phyloP scores from a whole-genome alignment of 1,140 invertebrate species.

The Chlorops oryzae region DNA sequence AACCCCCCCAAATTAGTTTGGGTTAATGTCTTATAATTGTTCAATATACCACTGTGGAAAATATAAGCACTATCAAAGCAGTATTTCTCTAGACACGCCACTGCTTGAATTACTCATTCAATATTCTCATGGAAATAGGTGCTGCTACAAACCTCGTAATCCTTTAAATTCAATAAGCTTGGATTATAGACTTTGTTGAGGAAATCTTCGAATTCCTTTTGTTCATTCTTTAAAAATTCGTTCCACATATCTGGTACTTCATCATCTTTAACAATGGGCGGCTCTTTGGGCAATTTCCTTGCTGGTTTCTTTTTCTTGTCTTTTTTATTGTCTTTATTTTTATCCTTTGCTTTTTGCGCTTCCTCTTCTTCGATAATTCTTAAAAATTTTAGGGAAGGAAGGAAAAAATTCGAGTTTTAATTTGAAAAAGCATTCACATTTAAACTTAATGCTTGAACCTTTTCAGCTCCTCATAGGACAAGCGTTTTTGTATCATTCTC shows the following conservation, averaged over 20 bases:
- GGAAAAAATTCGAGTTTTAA: too few relatives aligned
- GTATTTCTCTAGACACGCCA: too few relatives aligned
- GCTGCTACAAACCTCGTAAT: conserved; percentile 20
- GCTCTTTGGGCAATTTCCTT: conserved; percentile 23
- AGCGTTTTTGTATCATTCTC: conserved; percentile 14
- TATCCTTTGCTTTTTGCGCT: not conserved
- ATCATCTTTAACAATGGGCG: conserved; percentile 7
- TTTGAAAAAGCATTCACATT: not conserved
- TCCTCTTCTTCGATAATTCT: not conserved
- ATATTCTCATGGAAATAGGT: not conserved
- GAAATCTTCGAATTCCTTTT: conserved; percentile 23
- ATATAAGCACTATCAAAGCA: too few relatives aligned
- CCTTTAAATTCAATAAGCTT: conserved; percentile 12
- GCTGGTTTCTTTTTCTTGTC: conserved; percentile 1
- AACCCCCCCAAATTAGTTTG: too few relatives aligned
- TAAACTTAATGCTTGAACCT: conserved; percentile 13
- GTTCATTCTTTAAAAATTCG: conserved; percentile 23
- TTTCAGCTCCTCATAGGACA: conserved; percentile 26
- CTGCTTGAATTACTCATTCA: too few relatives aligned
- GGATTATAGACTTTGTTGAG: conserved; percentile 30
- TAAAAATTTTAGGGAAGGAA: not conserved
- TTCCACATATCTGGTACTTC: conserved; percentile 23
- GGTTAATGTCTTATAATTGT: too few relatives aligned
- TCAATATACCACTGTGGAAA: too few relatives aligned
- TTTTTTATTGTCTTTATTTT: conserved; percentile 4